Conservation (phyloP, 2,113 vertebrate genomes). For the Perognathus longimembris region DNA sequence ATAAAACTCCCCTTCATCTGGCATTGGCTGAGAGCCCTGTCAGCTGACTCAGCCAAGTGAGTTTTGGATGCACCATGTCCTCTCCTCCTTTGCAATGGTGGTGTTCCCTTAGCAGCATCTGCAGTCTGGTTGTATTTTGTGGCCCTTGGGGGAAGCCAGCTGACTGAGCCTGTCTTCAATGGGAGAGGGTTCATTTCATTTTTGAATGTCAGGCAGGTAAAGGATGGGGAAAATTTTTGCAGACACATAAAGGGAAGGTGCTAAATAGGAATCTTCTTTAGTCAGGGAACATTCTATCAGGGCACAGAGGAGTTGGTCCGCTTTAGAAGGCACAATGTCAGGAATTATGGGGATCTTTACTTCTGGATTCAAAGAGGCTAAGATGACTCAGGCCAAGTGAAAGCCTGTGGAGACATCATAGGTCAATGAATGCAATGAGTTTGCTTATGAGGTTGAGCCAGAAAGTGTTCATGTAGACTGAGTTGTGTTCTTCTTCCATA, state of each 20-base stretch:
- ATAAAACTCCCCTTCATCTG: slow-evolving; percentile 45
- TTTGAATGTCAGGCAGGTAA: not conserved
- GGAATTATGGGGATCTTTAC: not conserved
- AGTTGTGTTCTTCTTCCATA: not conserved
- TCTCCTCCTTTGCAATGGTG: not conserved
- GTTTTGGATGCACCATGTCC: not conserved
- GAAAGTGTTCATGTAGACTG: not conserved
- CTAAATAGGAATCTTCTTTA: not conserved
- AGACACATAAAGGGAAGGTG: not conserved
- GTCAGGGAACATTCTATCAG: not conserved
- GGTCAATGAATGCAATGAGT: not conserved
- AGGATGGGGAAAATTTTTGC: not conserved
- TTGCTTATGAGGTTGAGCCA: not conserved
- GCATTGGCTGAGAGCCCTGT: slow-evolving; percentile 1
- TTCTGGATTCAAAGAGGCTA: not conserved
- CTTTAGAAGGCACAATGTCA: not conserved
- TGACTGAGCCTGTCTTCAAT: not conserved
- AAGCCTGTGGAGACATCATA: not conserved
- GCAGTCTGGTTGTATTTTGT: not conserved
- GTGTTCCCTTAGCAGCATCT: not conserved
- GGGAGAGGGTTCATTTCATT: not conserved
- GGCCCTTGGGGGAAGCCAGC: not conserved
- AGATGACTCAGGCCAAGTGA: not conserved
- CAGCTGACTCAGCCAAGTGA: not conserved
- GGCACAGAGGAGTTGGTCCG: not conserved